Percentiles rank a stretch among this genome's conserved stretches.
phyloP scores from a whole-genome alignment of 2,113 vertebrate species.

The Serilophus lunatus region DNA sequence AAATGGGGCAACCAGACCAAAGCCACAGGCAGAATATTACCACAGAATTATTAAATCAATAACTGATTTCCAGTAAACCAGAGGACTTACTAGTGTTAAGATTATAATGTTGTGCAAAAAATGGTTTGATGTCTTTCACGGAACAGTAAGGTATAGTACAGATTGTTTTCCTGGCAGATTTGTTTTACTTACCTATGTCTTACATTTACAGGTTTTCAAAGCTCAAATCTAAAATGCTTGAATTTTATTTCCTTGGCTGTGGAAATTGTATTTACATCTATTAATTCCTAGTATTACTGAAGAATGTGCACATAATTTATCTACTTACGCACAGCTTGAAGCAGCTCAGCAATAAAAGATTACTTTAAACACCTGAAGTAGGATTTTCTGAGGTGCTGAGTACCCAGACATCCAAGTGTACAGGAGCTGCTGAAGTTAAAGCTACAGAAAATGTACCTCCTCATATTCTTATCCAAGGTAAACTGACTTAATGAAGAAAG shows the following conservation, averaged over 20 bases:
- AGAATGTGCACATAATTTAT: background rate
- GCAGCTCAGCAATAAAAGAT: background rate
- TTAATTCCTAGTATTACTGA: background rate
- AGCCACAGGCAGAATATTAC: background rate
- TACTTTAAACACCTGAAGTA: background rate
- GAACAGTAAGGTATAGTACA: background rate
- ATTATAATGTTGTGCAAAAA: background rate
- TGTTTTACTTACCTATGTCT: background rate
- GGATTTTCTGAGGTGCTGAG: background rate
- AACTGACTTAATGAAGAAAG: background rate
- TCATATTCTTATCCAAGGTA: background rate
- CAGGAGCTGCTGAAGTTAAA: background rate
- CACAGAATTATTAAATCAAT: background rate
- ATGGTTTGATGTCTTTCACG: background rate
- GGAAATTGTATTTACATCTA: constrained; percentile 11
- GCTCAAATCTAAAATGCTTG: background rate
- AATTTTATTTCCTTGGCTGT: background rate
- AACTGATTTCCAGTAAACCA: background rate
- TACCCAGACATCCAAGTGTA: background rate
- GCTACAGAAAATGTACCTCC: background rate
- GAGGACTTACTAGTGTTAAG: background rate
- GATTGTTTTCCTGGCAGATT: background rate
- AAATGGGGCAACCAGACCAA: background rate
- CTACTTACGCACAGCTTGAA: background rate
- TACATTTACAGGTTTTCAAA: constrained; percentile 21